Evolutionary conservation across 2,797 vertebrate genomes (phyloP), one percentile per base, ranked within the genome.

Genomic region (Hippopotamyrus pictus): DNA sequence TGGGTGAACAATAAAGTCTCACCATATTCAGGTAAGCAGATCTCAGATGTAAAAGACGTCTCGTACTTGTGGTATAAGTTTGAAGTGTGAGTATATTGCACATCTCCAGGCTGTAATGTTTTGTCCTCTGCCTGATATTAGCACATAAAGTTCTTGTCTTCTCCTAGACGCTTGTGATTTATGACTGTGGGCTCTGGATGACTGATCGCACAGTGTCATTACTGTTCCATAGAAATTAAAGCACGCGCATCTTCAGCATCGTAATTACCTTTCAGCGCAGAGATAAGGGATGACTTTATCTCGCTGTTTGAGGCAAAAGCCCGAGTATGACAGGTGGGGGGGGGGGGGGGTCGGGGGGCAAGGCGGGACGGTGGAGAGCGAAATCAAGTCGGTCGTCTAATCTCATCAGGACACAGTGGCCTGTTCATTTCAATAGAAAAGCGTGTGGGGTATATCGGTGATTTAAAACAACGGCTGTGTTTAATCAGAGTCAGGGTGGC

Each of bases 191-290:
- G 54, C 22, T 85, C 88, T 11, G 44, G 69, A 86, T 59, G 88
- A 87, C 25, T 82, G 57, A 91, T 88, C 88, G 76, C 88, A 90
- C 90, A 88, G 89, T 90, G 88, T 88, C 89, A 90, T 73, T 86
- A 89, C 88, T 91, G 90, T 91, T 92, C 88, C 73, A 73, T 59
- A 87, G 92, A 91, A 93, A 91, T 91, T 89, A 91, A 92, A 90
- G 89, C 41, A 88, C 90, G 87, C 89, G 89, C 90, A 89, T 91
- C 89, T 89, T 91, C 88, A 69, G 88, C 51, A 90, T 89, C 59
- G 90, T 92, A 93, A 92, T 93, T 91, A 90, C 88, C 91, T 92
- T 93, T 93, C 90, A 90, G 87, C 88, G 22, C 87, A 48, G 89
- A 91, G 89, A 93, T 93, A 90, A 92, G 92, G 91, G 88, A 93